Percentiles rank a stretch among this genome's conserved stretches.
phyloP scores from a whole-genome alignment of 2,113 vertebrate species.

The Prionailurus bengalensis region DNA sequence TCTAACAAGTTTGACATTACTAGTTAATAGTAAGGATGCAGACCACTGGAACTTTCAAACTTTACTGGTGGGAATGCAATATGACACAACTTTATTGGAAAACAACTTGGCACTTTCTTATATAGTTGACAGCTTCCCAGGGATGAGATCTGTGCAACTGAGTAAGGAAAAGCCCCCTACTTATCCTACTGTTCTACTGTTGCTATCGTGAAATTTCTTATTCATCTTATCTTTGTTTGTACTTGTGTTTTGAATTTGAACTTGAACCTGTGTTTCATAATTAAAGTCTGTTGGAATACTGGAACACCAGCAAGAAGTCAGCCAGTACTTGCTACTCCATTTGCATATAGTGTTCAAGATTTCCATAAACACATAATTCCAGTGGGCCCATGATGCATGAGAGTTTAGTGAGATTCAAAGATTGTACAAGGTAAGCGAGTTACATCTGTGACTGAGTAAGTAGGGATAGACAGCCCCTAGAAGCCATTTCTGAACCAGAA shows the following conservation, averaged over 20 bases:
- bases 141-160: neutral
- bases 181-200: neutral
- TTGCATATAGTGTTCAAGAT: neutral
- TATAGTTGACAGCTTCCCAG: neutral
- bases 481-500: neutral
- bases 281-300: neutral
- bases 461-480: neutral
- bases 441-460: neutral
- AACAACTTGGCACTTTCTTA: neutral
- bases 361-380: neutral
- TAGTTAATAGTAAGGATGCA: neutral
- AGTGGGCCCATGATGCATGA: neutral
- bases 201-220: neutral
- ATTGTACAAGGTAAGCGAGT: neutral
- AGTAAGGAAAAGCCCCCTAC: neutral
- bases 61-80: neutral
- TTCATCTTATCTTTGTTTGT: neutral
- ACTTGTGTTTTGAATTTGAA: neutral
- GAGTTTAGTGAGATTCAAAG: neutral
- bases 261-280: neutral
- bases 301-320: neutral
- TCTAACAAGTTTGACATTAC: neutral
- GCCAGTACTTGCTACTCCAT: neutral
- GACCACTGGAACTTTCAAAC: neutral
- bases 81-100: neutral